Conservation (phyloP, 1,140 invertebrate genomes). For the Pseudachorutes palmiensis region DNA sequence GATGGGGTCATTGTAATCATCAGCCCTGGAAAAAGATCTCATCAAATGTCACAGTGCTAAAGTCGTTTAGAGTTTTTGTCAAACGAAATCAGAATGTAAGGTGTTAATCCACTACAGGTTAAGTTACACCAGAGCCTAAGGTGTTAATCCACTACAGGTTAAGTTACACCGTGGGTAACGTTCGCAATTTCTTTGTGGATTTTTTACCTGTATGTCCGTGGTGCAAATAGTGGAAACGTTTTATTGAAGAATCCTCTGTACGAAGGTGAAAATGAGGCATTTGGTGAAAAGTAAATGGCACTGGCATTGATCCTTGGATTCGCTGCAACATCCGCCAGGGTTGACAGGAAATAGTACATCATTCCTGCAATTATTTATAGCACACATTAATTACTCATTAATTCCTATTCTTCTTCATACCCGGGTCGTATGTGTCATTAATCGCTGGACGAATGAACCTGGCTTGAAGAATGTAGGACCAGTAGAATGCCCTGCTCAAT, state of each 20-base stretch:
- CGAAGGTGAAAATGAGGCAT: slow-evolving; percentile 87
- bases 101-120: too few species aligned
- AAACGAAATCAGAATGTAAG: too few species aligned
- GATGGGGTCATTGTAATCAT: slow-evolving; percentile 90
- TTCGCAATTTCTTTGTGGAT: not conserved
- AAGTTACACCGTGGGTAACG: too few species aligned
- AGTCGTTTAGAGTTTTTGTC: too few species aligned
- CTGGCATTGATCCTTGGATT: slow-evolving; percentile 88
- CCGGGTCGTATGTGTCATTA: slow-evolving; percentile 71
- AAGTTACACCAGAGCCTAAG: too few species aligned
- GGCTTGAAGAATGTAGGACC: slow-evolving; percentile 89
- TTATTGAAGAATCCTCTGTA: slow-evolving; percentile 95
- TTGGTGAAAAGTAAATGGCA: slow-evolving; percentile 87
- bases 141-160: too few species aligned
- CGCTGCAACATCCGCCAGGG: slow-evolving; percentile 86
- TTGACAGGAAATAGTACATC: slow-evolving; percentile 95
- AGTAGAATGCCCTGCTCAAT: slow-evolving; percentile 85
- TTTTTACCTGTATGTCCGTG: slow-evolving; percentile 65
- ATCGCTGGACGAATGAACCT: slow-evolving; percentile 75
- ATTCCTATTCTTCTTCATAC: too few species aligned
- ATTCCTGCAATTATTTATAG: too few species aligned
- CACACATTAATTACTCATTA: too few species aligned
- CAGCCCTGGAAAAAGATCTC: slow-evolving; percentile 50
- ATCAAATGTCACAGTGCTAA: too few species aligned
- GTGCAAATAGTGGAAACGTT: slow-evolving; percentile 89